phyloP scores from a whole-genome alignment of 1,140 invertebrate genomes.

The Macrobrachium nipponense region DNA sequence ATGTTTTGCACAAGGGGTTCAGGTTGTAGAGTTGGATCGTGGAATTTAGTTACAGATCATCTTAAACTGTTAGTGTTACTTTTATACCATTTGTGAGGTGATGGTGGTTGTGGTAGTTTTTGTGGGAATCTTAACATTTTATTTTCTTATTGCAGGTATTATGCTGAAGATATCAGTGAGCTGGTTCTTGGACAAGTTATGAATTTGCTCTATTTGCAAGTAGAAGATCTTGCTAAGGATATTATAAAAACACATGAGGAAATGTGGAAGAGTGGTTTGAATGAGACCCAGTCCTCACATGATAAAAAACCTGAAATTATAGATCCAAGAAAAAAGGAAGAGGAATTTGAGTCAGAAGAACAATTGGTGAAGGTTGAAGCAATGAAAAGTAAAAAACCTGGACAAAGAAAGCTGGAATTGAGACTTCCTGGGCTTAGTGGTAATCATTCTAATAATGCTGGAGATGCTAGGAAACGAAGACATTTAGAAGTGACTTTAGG shows the following conservation, averaged over 20 bases:
- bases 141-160: constrained; percentile 42
- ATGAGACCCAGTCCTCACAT: not conserved
- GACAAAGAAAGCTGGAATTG: constrained; percentile 47
- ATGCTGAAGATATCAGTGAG: constrained; percentile 55
- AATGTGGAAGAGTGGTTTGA: constrained; percentile 15
- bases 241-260: constrained; percentile 57
- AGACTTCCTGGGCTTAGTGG: constrained; percentile 38
- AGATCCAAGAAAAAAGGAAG: constrained; percentile 23
- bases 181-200: constrained; percentile 53
- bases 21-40: too few relatives aligned
- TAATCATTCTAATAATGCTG: constrained; percentile 12
- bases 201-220: constrained; percentile 54
- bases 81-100: too few relatives aligned
- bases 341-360: not conserved
- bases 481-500: constrained; percentile 68
- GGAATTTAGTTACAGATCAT: too few relatives aligned
- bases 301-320: constrained; percentile 18
- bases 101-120: not conserved
- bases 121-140: too few relatives aligned
- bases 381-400: constrained; percentile 30
- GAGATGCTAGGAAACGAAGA: constrained; percentile 41
- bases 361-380: constrained; percentile 7
- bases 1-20: too few relatives aligned
- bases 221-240: constrained; percentile 54
- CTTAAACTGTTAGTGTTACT: too few relatives aligned